Evolutionary conservation across 2,888 invertebrate species (phyloP).

Genomic region (Drosophila maculinotata): DNA sequence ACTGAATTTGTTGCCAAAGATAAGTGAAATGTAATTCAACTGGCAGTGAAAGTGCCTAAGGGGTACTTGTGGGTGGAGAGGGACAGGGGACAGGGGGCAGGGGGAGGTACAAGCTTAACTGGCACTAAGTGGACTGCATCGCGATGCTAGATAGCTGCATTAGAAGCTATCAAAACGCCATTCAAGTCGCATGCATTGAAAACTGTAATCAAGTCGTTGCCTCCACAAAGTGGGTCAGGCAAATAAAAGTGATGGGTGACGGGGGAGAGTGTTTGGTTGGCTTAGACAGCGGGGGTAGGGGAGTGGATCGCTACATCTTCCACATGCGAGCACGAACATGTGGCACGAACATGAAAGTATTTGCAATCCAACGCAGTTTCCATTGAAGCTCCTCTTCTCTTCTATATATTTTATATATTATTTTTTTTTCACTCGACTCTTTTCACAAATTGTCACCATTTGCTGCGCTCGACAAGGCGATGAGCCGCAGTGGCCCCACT

Average conservation of each 20-base stretch:
- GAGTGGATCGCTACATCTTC: conserved; percentile 2
- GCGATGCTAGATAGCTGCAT: conserved; percentile 74
- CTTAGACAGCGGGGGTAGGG: not conserved
- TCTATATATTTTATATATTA: conserved; percentile 7
- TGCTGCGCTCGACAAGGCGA: conserved; percentile 43
- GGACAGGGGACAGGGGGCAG: not conserved
- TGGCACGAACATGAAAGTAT: conserved; percentile 61
- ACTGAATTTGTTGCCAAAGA: conserved; percentile 52
- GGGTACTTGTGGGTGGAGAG: conserved; percentile 21
- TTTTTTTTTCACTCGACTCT: conserved; percentile 18
- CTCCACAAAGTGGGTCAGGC: conserved; percentile 68
- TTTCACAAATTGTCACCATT: conserved; percentile 77
- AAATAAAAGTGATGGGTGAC: conserved; percentile 64
- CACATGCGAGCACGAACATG: conserved; percentile 36
- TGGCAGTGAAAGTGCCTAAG: conserved; percentile 66
- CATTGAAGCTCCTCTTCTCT: conserved; percentile 37
- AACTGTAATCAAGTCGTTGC: conserved; percentile 71
- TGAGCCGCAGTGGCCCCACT: conserved; percentile 18
- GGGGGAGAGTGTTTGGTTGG: too few species aligned
- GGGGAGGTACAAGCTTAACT: conserved; percentile 51
- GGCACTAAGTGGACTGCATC: conserved; percentile 77
- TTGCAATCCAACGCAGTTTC: conserved; percentile 52
- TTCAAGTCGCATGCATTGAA: conserved; percentile 64
- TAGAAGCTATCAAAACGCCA: conserved; percentile 76
- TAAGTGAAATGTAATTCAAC: conserved; percentile 58